phyloP scores from a whole-genome alignment of 1,140 invertebrate species.

The Cydia fagiglandana region DNA sequence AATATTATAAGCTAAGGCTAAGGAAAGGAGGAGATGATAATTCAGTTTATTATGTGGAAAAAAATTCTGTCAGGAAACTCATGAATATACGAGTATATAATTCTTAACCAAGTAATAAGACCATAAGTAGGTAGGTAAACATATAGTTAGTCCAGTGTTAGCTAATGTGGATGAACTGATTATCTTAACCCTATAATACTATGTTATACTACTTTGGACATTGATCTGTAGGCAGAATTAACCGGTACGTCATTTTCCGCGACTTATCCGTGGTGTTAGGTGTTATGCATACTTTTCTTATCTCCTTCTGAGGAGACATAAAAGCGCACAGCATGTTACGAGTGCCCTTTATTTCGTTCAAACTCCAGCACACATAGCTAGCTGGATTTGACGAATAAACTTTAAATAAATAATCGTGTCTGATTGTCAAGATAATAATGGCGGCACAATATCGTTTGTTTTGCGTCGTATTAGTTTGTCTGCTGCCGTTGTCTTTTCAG shows the following conservation, averaged over 20 bases:
- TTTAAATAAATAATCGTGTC: background rate
- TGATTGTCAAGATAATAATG: constrained; percentile 13
- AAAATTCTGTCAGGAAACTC: too few species aligned
- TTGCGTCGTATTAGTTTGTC: background rate
- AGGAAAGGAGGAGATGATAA: too few species aligned
- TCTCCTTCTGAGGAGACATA: background rate
- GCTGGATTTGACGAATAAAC: background rate
- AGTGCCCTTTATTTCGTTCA: background rate
- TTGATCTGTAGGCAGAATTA: too few species aligned
- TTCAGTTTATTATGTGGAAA: too few species aligned
- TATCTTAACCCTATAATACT: too few species aligned
- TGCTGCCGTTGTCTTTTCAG: constrained; percentile 17
- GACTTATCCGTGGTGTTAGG: background rate
- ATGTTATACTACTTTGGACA: too few species aligned
- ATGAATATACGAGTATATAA: too few species aligned
- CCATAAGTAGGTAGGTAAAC: too few species aligned
- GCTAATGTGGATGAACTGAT: too few species aligned
- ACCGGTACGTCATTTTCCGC: background rate
- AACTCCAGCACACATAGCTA: background rate
- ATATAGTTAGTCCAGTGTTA: too few species aligned
- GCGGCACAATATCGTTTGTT: background rate
- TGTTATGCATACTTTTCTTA: background rate
- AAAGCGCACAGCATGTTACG: background rate
- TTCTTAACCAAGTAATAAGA: too few species aligned
- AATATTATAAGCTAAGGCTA: too few species aligned